phyloP scores from a whole-genome alignment of 2,888 invertebrate species.

The Calephelis perditalis region DNA sequence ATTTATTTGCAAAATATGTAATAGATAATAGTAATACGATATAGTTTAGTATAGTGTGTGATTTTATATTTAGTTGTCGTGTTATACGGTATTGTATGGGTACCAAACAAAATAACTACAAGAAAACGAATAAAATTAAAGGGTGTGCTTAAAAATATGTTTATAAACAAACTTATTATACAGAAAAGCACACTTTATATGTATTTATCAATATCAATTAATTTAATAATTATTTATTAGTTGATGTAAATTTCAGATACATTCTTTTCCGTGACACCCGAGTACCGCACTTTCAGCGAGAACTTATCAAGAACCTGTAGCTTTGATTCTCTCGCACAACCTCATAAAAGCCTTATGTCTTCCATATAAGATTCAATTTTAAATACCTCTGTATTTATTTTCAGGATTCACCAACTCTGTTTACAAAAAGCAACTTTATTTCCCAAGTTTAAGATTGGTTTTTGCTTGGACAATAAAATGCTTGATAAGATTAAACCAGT shows the following conservation, averaged over 20 bases:
- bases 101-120: too few species aligned
- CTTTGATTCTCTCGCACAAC: conserved; percentile 38
- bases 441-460: conserved; percentile 2
- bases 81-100: too few species aligned
- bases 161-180: not conserved
- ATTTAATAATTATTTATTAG: not conserved
- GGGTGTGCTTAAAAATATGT: too few species aligned
- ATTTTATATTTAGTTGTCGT: too few species aligned
- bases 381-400: conserved; percentile 1
- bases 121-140: too few species aligned
- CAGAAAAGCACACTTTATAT: not conserved
- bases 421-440: conserved; percentile 4
- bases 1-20: too few species aligned
- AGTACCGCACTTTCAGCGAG: conserved; percentile 53
- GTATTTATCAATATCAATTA: not conserved
- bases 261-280: conserved; percentile 33
- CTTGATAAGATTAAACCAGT: conserved; percentile 48
- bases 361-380: conserved; percentile 14
- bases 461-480: conserved; percentile 15
- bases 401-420: not conserved
- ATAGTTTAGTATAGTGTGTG: too few species aligned
- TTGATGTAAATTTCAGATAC: conserved; percentile 32
- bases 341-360: conserved; percentile 26
- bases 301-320: conserved; percentile 71
- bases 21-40: too few species aligned